Evolutionary conservation across 2,888 invertebrate genomes (phyloP).

Genomic region (Nasonia oneida): DNA sequence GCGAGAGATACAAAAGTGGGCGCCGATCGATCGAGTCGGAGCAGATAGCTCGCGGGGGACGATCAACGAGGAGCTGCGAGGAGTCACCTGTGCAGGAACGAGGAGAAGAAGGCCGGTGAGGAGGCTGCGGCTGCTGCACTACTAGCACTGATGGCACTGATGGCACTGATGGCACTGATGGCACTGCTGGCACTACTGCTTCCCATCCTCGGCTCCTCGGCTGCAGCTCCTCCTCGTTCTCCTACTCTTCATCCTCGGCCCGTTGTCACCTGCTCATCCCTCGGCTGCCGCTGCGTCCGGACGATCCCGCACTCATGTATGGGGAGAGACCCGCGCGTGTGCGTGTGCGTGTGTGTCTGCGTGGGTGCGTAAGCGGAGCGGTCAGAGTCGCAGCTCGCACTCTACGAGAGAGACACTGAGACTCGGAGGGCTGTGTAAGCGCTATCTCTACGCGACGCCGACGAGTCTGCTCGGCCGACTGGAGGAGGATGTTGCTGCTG

Average conservation of each 20-base stretch:
- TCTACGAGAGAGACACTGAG: too few relatives aligned
- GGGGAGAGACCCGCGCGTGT: background rate
- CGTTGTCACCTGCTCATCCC: background rate
- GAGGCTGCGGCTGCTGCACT: background rate
- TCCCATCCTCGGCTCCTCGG: background rate
- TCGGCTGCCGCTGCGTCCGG: background rate
- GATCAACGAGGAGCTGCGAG: background rate
- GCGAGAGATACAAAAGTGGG: background rate
- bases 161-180: too few relatives aligned
- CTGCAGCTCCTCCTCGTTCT: background rate
- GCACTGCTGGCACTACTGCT: background rate
- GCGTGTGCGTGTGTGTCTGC: background rate
- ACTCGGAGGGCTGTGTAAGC: too few relatives aligned
- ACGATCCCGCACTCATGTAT: background rate
- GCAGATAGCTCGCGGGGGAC: too few relatives aligned
- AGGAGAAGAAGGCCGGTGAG: slow-evolving; percentile 10
- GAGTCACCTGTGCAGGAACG: slow-evolving; percentile 35
- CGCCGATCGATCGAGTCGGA: background rate
- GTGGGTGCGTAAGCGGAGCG: too few relatives aligned
- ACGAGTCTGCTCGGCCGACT: slow-evolving; percentile 38
- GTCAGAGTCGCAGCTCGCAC: too few relatives aligned
- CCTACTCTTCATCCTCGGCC: background rate
- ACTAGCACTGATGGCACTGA: too few relatives aligned
- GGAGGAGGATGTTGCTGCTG: slow-evolving; percentile 25
- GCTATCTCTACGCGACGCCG: slow-evolving; percentile 9